These are phyloP conservation scores for Rattus rattus DNA, from an alignment of 2,113 vertebrate genomes.

Conservation along the genomic window DNA sequence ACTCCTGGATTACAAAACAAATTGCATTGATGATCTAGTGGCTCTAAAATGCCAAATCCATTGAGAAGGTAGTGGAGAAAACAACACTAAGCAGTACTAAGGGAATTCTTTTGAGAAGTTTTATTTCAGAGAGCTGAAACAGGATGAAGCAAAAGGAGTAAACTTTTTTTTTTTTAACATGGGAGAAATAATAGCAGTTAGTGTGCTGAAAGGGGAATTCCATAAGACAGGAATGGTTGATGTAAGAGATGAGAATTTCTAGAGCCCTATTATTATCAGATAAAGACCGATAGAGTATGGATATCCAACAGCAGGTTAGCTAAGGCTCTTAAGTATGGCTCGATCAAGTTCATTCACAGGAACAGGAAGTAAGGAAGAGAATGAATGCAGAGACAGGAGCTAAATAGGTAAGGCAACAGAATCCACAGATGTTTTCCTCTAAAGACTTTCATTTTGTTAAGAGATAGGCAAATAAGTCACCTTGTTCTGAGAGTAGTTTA, in stretches of 20 bases:
- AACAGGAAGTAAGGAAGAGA: neutral
- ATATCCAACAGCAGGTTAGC: neutral
- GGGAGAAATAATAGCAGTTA: neutral
- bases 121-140: neutral
- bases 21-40: neutral
- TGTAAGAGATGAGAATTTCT: neutral
- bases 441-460: slow-evolving; percentile 20
- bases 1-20: neutral
- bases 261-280: neutral
- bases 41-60: neutral
- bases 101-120: neutral
- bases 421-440: neutral
- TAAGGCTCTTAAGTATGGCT: neutral
- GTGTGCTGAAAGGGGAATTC: neutral
- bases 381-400: neutral
- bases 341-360: slow-evolving; percentile 1
- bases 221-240: neutral
- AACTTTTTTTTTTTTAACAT: neutral
- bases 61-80: neutral
- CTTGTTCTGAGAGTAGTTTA: neutral
- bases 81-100: neutral
- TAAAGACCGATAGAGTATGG: neutral
- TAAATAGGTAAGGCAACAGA: neutral
- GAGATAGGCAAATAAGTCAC: neutral
- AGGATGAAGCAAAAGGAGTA: neutral